Conservation (phyloP, 2,888 invertebrate genomes). For the Seladonia tumulorum region DNA sequence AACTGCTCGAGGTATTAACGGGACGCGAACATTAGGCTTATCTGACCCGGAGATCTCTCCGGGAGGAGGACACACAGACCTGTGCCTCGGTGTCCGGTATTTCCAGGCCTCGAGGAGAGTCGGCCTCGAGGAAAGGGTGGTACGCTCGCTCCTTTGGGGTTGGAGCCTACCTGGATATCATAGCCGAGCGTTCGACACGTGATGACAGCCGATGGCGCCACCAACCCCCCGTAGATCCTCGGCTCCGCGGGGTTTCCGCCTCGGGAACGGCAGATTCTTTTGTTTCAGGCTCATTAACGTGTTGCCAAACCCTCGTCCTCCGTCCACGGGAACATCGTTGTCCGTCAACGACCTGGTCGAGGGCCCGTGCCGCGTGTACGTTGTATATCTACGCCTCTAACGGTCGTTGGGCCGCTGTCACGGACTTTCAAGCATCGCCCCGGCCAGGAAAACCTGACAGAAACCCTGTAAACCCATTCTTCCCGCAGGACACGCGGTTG, state of each 20-base stretch:
- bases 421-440: neutral
- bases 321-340: conserved; percentile 44
- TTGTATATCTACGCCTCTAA: conserved; percentile 26
- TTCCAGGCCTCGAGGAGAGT: conserved; percentile 52
- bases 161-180: conserved; percentile 75
- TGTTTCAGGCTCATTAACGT: conserved; percentile 84
- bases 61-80: conserved; percentile 46
- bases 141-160: conserved; percentile 34
- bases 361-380: conserved; percentile 23
- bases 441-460: neutral
- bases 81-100: conserved; percentile 46
- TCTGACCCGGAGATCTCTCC: conserved; percentile 64
- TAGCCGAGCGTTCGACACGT: conserved; percentile 79
- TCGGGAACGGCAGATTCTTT: conserved; percentile 79
- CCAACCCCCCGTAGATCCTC: conserved; percentile 81
- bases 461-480: neutral
- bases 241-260: conserved; percentile 76
- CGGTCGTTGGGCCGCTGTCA: conserved; percentile 22
- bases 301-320: conserved; percentile 79
- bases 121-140: conserved; percentile 63
- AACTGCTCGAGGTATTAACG: conserved; percentile 58
- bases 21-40: conserved; percentile 67
- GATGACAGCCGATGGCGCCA: conserved; percentile 84
- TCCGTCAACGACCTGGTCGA: conserved; percentile 61
- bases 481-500: neutral